Evolutionary conservation across 2,113 vertebrate genomes (phyloP), one percentile per base, ranked within the genome.

Genomic region (Callaeas wilsoni): DNA sequence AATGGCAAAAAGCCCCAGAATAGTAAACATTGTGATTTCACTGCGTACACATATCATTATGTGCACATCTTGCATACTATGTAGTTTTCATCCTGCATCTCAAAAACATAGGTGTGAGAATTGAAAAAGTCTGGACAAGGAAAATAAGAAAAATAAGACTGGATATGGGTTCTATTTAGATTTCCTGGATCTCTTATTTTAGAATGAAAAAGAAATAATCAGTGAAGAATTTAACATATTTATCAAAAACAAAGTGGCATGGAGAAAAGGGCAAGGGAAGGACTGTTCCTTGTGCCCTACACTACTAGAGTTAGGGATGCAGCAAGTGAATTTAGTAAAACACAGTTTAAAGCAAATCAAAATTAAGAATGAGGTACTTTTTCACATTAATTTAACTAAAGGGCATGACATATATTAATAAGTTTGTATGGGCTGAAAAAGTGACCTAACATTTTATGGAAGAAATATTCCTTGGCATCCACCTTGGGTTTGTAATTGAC

Each of bases 1-100:
- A 88, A 62, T 8, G 6, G 4, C 1, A 42, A 63, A 90, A 62
- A 3, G 0, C 0, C 0, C 10, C 23, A 60, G 8, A 71, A 50
- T 0, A 3, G 11, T 25, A 90, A 67, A 46, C 2, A 16, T 5
- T 44, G 1, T 41, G 9, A 49, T 65, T 74, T 74, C 29, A 60
- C 25, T 82, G 13, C 35, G 4, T 42, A 12, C 8, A 6, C 25
- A 16, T 39, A 42, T n/a, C 35, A 35, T 8, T 30, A 62, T 8
- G 1, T 46, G 9, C 13, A 21, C 10, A 16, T 82, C 44, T 78
- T 90, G 10, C 20, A 37, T 6, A 17, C 4, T 32, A n/a, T 17
- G 2, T 8, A 42, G 8, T 59, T 79, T 75, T 84, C 29, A 62
- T 65, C 5, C 13, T 22, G 4, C 4, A 11, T 89, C 75, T 84